Percentiles rank a stretch among this genome's conserved stretches.
These are phyloP conservation scores for Capricornis sumatraensis DNA, from an alignment of 2,113 vertebrate genomes.

Conservation along the genomic window DNA sequence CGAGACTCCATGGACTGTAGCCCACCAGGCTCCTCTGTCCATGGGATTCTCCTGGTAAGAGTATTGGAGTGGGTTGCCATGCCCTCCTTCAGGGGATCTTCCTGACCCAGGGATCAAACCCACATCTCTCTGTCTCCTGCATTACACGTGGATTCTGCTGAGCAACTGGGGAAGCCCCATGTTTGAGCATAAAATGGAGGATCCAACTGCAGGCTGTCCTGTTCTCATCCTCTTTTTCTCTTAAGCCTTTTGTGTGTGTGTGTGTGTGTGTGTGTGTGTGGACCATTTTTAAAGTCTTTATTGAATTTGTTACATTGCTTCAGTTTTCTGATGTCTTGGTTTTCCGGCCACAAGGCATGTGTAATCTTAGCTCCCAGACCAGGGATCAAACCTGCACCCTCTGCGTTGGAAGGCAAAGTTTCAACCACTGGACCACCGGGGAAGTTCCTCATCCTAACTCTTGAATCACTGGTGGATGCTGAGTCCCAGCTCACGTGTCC, in stretches of 20 bases:
- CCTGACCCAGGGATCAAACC: neutral
- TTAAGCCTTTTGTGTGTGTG: neutral
- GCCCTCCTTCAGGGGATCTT: neutral
- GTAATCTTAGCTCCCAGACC: neutral
- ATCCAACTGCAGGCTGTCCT: accelerated
- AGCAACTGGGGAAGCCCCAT: neutral
- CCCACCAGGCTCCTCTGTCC: neutral
- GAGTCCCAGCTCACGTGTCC: neutral
- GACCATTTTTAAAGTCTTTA: neutral
- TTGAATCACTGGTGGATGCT: accelerated
- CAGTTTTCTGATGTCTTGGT: neutral
- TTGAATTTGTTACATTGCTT: neutral
- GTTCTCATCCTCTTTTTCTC: neutral
- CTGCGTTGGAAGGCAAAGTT: neutral
- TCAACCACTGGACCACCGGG: neutral
- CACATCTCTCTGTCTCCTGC: neutral
- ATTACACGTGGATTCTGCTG: neutral
- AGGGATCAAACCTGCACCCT: neutral
- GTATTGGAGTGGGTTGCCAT: neutral
- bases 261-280: neutral
- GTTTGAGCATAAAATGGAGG: neutral
- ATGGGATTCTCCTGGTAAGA: neutral
- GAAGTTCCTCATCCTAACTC: neutral
- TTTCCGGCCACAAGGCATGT: neutral
- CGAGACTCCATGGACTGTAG: neutral